Base-by-base conservation (phyloP, 30 jellyfish, hydroid and myxozoan genomes). In the Hydractinia echinata region DNA sequence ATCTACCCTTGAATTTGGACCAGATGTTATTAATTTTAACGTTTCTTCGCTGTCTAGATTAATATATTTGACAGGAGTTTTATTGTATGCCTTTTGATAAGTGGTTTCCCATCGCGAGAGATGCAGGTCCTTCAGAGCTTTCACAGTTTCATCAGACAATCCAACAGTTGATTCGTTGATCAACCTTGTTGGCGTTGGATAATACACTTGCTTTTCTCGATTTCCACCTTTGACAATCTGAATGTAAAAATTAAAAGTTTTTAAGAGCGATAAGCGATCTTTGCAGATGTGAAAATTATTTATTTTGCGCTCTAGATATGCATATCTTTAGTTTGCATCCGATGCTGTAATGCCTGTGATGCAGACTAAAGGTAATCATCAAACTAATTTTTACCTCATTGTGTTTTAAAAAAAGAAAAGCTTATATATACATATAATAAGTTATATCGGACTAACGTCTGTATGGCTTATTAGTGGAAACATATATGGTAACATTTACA, bases 131-230 rank as follows among this genome's bases (percentile, higher is more conserved):
- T 79, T 69, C 68, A 88, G 66, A 0, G 94, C 51, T 18, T 80
- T 67, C 1, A 94, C 94, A 8, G 96, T 83, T 16, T 83, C 83
- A 7, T 82, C 85, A 64, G 19, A 13, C n/a, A 91, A 55, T 8
- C 79, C 87, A 4, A 94, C 85, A 10, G 89, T 71, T 49, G 78
- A 77, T n/a, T 79, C 60, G 39, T 78, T 82, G 9, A 72, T 80
- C 21, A 94, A 94, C 15, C 92, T 81, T 0, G 94, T 90, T 14
- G 96, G 96, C 21, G 82, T 54, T 5, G 96, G 96, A 61, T 88
- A 88, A 61, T 88, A 88, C 58, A 7, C 70, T 55, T 83, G 96
- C 52, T 86, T 44, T 60, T 78, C 86, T 58, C 76, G 54, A 67
- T 76, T 66, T 20, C 93, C 84, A 14, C 96, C 94, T 83, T 88